Conservation (phyloP, 2,113 vertebrate species). For the Erythrolamprus reginae region DNA sequence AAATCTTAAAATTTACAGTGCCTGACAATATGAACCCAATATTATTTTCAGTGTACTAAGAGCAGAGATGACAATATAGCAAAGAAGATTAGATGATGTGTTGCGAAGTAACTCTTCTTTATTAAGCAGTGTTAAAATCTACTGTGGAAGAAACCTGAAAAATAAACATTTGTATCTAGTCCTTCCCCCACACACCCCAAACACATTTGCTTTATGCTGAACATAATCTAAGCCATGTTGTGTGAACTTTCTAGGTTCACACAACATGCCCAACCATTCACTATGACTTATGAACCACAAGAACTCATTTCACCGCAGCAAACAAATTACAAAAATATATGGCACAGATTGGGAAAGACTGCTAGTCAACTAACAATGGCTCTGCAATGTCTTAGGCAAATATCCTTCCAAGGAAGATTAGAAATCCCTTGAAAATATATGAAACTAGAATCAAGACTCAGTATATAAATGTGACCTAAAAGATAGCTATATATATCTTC, state of each 20-base stretch:
- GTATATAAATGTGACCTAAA: neutral
- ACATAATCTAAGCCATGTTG: no score
- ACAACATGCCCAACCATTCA: neutral
- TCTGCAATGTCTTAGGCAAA: neutral
- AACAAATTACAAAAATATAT: neutral
- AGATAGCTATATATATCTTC: neutral
- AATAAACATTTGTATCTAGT: neutral
- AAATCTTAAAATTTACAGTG: neutral
- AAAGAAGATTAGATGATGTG: neutral
- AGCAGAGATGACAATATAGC: neutral
- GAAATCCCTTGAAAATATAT: neutral
- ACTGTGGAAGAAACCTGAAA: neutral
- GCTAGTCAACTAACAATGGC: neutral
- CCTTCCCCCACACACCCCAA: neutral
- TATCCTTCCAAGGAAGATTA: neutral
- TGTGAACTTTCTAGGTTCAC: neutral
- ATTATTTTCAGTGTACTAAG: neutral
- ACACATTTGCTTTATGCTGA: neutral
- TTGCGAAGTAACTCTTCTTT: neutral
- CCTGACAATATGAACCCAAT: neutral
- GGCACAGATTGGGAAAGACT: neutral
- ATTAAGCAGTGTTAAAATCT: neutral
- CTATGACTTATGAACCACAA: neutral
- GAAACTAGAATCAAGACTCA: neutral
- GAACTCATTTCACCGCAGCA: neutral